phyloP scores from a whole-genome alignment of 2,888 invertebrate species.

The Sarcophaga carnaria region DNA sequence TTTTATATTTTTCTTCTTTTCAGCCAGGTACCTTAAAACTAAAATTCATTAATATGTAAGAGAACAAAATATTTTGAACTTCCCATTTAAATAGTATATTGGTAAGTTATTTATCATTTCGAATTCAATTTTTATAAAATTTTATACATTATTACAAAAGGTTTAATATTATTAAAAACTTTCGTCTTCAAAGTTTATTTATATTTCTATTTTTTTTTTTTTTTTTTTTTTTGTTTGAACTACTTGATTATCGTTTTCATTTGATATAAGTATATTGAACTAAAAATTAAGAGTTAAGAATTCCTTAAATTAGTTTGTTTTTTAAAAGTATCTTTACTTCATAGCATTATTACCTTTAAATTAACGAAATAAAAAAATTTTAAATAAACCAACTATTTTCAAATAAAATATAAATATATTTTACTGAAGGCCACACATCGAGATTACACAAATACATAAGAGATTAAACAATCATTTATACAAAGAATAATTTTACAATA shows the following conservation, averaged over 20 bases:
- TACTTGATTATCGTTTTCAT: slow-evolving; percentile 58
- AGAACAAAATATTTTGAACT: slow-evolving; percentile 37
- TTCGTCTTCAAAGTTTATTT: slow-evolving; percentile 31
- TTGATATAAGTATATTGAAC: slow-evolving; percentile 30
- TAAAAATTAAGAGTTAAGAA: slow-evolving; percentile 53
- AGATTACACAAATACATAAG: slow-evolving; percentile 61
- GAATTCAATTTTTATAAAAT: slow-evolving; percentile 51
- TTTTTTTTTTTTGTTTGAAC: slow-evolving; percentile 40
- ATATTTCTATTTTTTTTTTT: neutral
- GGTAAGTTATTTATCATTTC: slow-evolving; percentile 37
- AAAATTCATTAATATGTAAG: slow-evolving; percentile 62
- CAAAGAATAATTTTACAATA: slow-evolving; percentile 3
- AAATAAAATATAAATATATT: slow-evolving; percentile 40
- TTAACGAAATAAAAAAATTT: slow-evolving; percentile 23
- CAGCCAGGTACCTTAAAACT: slow-evolving; percentile 60
- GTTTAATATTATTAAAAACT: slow-evolving; percentile 39
- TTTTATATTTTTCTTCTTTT: slow-evolving; percentile 18
- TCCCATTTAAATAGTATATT: slow-evolving; percentile 45
- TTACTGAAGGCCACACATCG: slow-evolving; percentile 67
- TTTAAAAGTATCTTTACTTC: slow-evolving; percentile 19
- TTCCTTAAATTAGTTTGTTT: slow-evolving; percentile 41
- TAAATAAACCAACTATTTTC: slow-evolving; percentile 37
- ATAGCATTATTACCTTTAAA: slow-evolving; percentile 11
- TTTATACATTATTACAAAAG: slow-evolving; percentile 54
- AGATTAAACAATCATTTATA: slow-evolving; percentile 50